These are phyloP conservation scores for Lytechinus variegatus DNA, from an alignment of 35 echinoderm and acorn worm species.

Conservation along the genomic window DNA sequence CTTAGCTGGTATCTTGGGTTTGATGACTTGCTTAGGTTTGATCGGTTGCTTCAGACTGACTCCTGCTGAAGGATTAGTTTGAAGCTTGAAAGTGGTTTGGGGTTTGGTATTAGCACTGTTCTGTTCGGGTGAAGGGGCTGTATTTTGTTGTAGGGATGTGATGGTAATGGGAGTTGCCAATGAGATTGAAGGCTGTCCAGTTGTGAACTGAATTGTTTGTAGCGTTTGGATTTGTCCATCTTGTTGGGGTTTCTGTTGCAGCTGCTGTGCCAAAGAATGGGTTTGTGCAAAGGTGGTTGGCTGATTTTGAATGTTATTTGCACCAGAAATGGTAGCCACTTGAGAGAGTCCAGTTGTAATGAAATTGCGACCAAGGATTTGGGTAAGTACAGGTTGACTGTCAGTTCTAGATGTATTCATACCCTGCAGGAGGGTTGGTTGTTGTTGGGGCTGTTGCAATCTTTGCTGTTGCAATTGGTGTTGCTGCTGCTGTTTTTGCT, in stretches of 20 bases:
- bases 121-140: neutral
- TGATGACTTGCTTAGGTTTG: conserved; percentile 57
- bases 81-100: conserved; percentile 37
- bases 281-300: conserved; percentile 4
- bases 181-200: neutral
- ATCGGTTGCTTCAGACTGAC: neutral
- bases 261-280: conserved; percentile 26
- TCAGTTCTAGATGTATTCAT: neutral
- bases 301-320: conserved; percentile 11
- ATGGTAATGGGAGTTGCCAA: conserved; percentile 33
- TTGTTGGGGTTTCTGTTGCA: conserved; percentile 41
- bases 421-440: neutral
- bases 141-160: neutral
- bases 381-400: neutral
- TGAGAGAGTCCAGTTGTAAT: neutral
- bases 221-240: conserved; percentile 21
- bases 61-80: conserved; percentile 8
- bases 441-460: conserved; percentile 30
- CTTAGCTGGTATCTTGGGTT: conserved; percentile 65
- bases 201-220: neutral
- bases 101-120: neutral
- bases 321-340: conserved; percentile 17
- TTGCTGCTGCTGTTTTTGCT: conserved; percentile 43
- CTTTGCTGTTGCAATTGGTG: conserved; percentile 21
- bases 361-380: neutral